These are phyloP conservation scores for Batillaria attramentaria DNA, from an alignment of 1,140 invertebrate genomes.

Conservation along the genomic window DNA sequence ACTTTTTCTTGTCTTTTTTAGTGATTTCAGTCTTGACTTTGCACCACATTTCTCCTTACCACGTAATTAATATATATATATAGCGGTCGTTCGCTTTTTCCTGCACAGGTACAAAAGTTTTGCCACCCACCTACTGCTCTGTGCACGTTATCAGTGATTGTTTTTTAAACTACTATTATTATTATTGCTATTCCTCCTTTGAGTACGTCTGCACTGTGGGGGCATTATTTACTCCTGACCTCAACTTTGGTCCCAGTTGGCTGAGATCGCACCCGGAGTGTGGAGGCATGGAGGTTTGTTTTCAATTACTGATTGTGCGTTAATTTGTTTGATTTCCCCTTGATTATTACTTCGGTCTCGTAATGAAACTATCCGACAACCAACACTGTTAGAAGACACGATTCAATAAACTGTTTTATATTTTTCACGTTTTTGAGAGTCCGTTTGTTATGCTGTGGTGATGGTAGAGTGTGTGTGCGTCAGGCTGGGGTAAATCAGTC, in stretches of 20 bases:
- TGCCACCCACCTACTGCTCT: no score
- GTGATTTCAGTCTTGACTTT: no score
- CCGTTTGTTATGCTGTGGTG: neutral
- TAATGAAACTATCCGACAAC: constrained; percentile 27
- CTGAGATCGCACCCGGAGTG: neutral
- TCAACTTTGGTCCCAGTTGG: neutral
- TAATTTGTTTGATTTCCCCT: constrained; percentile 1
- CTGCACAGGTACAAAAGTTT: no score
- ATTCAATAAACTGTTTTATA: constrained; percentile 38
- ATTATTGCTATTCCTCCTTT: no score
- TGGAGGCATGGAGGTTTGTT: neutral
- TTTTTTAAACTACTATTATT: no score
- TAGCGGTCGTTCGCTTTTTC: no score
- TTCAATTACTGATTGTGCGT: neutral
- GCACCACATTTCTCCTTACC: no score
- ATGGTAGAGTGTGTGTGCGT: neutral
- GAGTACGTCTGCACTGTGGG: neutral
- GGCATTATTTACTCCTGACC: constrained; percentile 16
- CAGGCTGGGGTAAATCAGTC: no score
- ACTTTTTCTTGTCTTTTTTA: no score
- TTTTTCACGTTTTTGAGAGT: constrained; percentile 34
- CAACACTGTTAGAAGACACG: constrained; percentile 38
- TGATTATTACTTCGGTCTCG: constrained; percentile 16
- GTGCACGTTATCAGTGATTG: no score
- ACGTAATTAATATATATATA: no score